Evolutionary conservation across 92 coral and sea anemone species (phyloP).

Genomic region (Diadumene lineata): DNA sequence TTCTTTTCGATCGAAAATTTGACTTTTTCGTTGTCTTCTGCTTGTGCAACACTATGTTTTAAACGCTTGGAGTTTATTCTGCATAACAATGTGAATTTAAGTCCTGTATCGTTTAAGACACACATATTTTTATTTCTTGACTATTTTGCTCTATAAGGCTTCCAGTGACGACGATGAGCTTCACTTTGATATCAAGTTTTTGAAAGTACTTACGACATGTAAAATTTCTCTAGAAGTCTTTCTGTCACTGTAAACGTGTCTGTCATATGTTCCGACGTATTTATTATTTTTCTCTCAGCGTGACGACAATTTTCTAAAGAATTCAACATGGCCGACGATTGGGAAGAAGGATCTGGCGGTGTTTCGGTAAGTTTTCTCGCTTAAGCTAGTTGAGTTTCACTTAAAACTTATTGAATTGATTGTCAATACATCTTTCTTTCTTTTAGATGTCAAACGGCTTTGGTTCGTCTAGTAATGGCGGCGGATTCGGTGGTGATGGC

Average conservation of each 20-base stretch:
- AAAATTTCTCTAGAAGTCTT: no score
- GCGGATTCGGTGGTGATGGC: conserved; percentile 38
- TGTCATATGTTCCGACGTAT: no score
- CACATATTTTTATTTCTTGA: no score
- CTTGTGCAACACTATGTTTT: neutral
- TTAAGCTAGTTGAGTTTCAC: neutral
- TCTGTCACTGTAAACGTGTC: no score
- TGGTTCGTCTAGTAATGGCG: conserved; percentile 15
- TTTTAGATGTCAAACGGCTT: conserved; percentile 30
- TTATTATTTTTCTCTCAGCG: neutral
- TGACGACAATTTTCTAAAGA: neutral
- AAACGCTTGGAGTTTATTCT: neutral
- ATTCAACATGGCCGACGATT: conserved; percentile 61
- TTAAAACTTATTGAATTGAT: neutral
- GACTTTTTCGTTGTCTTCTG: neutral
- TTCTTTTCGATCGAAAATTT: neutral
- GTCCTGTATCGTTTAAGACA: no score
- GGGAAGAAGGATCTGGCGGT: conserved; percentile 56
- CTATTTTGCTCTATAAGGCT: no score
- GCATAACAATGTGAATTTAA: neutral
- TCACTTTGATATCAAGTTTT: no score
- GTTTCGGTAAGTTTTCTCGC: conserved; percentile 23
- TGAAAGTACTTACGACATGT: no score
- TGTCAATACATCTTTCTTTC: neutral
- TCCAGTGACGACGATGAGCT: no score